Conservation (phyloP, 2,113 vertebrate genomes). For the Oxyruncus cristatus region DNA sequence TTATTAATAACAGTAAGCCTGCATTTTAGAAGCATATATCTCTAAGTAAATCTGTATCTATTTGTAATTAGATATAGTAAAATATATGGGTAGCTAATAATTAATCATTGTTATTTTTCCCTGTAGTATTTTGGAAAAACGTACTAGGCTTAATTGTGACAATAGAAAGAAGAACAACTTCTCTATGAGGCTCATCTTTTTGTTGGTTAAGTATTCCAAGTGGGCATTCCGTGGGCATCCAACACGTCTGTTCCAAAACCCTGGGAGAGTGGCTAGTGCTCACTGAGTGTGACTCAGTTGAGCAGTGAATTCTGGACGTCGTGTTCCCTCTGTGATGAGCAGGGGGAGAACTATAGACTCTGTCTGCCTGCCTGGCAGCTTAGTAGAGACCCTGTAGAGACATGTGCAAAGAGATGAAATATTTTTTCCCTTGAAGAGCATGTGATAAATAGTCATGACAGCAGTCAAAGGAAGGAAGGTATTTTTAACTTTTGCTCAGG, state of each 20-base stretch:
- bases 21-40: neutral
- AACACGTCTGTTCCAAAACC: neutral
- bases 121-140: neutral
- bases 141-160: neutral
- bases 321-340: neutral
- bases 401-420: neutral
- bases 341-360: neutral
- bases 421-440: neutral
- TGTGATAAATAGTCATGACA: neutral
- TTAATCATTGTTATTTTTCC: neutral
- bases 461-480: neutral
- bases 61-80: neutral
- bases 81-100: neutral
- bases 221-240: neutral
- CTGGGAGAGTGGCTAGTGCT: neutral
- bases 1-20: neutral
- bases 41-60: neutral
- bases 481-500: conserved; percentile 15
- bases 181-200: rapidly evolving
- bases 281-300: rapidly evolving
- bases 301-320: neutral
- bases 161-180: neutral
- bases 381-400: neutral
- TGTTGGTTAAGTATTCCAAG: neutral
- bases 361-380: neutral